Evolutionary conservation across 1,140 invertebrate genomes (phyloP), one percentile per base, ranked within the genome.

Genomic region (Acromyrmex heyeri): DNA sequence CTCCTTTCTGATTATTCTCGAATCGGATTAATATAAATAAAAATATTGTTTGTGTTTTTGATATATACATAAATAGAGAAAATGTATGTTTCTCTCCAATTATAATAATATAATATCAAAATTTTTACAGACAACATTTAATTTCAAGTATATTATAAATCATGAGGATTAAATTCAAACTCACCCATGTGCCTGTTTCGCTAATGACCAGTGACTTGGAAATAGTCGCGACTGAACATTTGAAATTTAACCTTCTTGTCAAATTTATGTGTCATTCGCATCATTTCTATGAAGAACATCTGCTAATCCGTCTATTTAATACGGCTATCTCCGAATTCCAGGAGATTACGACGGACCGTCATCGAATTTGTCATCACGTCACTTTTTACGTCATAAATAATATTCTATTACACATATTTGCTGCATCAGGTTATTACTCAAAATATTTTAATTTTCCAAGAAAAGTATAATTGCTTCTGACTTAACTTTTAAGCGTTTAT

Each of bases 291-390:
- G 57, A 72, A 70, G 24, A 70, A 4, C 14, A 24, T 48, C 12
- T n/a, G 30, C 18, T 48, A 72, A 78, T 78, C 70, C 38, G 3
- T 34, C 55, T 24, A 12, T 16, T 38, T 72, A n/a, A 53, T 59
- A 14, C 12, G 4, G 27, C 16, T 30, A 70, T 38, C 10, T 86
- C 27, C 6, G 44, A 18, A 55, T 87, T 87, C 78, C 57, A 8
- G 50, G 72, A 81, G 67, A 57, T 44, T 27, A 53, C 5, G 1
- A 8, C 44, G 16, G 6, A n/a, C 5, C 57, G 21, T 72, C 82
- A 44, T 18, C 73, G 12, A 59, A 59, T 79, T 87, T 69, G 73
- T 87, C 88, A 89, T 77, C 79, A 12, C 18, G 18, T 34, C 44
- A 38, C 44, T 57, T 64, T 18, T 38, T 59, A 75, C 6, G 44